A percentile compares a stretch with the other conserved stretches of the same genome.
Evolutionary conservation across 1,140 invertebrate species (phyloP).

Genomic region (Maniola jurtina): DNA sequence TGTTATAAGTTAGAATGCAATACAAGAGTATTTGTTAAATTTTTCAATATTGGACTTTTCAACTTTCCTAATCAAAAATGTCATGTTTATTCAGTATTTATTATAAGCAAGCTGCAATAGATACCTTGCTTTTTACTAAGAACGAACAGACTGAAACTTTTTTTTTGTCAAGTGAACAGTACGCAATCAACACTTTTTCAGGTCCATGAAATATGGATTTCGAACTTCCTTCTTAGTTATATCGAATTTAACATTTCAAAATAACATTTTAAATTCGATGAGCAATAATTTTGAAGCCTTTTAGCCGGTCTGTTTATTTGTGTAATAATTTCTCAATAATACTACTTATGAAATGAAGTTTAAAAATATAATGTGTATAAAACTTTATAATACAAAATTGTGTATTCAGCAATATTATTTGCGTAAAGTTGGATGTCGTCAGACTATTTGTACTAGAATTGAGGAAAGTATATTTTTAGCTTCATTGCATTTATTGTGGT

Average conservation of each 20-base stretch:
- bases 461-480: no score
- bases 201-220: neutral
- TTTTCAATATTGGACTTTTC: slow-evolving; percentile 10
- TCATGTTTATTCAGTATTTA: slow-evolving; percentile 21
- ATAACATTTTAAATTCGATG: slow-evolving; percentile 21
- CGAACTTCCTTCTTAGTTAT: no score
- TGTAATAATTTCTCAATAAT: slow-evolving; percentile 11
- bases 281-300: slow-evolving; percentile 70
- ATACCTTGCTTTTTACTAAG: slow-evolving; percentile 15
- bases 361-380: neutral
- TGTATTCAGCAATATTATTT: no score
- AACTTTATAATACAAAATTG: neutral
- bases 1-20: slow-evolving; percentile 5
- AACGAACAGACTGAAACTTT: slow-evolving; percentile 22
- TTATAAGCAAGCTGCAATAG: slow-evolving; percentile 1
- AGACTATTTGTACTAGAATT: no score
- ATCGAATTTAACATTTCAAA: no score
- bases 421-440: no score
- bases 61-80: slow-evolving; percentile 12
- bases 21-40: neutral
- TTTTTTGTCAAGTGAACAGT: slow-evolving; percentile 4
- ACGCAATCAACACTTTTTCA: slow-evolving; percentile 11
- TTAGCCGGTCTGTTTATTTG: slow-evolving; percentile 52
- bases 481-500: no score
- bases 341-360: slow-evolving; percentile 15